Percentiles rank a stretch among this genome's conserved stretches.
These are phyloP conservation scores for Tapirus terrestris DNA, from an alignment of 2,113 vertebrate species.

Conservation along the genomic window DNA sequence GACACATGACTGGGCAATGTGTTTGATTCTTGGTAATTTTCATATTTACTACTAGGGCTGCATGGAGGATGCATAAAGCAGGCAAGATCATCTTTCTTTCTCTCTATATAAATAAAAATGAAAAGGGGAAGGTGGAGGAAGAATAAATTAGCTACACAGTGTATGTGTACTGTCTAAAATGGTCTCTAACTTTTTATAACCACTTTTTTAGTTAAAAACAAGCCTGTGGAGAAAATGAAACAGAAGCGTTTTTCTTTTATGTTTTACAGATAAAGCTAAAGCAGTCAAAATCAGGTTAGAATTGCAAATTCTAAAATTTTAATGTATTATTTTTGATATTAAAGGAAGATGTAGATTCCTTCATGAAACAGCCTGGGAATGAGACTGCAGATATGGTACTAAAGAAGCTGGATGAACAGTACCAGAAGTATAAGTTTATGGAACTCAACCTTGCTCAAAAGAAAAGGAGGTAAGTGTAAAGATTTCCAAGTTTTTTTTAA, in stretches of 20 bases:
- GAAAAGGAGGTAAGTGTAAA: conserved; percentile 92
- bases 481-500: conserved; percentile 37
- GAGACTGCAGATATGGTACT: conserved; percentile 95
- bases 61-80: not conserved
- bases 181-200: not conserved
- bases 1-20: not conserved
- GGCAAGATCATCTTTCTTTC: not conserved
- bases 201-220: conserved; percentile 41
- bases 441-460: conserved; percentile 98
- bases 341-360: conserved; percentile 98
- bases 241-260: not conserved
- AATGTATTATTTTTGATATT: conserved; percentile 67
- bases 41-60: not conserved
- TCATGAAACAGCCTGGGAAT: conserved; percentile 97
- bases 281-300: conserved; percentile 34
- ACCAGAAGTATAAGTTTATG: conserved; percentile 99
- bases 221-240: conserved; percentile 27
- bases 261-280: conserved; percentile 46
- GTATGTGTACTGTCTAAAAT: not conserved
- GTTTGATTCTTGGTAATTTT: conserved; percentile 50
- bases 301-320: conserved; percentile 25
- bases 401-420: conserved; percentile 96
- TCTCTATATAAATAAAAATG: not conserved
- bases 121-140: not conserved
- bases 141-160: conserved; percentile 1